These are phyloP conservation scores for Stenoptilia bipunctidactyla DNA, from an alignment of 2,888 invertebrate genomes.

Conservation along the genomic window DNA sequence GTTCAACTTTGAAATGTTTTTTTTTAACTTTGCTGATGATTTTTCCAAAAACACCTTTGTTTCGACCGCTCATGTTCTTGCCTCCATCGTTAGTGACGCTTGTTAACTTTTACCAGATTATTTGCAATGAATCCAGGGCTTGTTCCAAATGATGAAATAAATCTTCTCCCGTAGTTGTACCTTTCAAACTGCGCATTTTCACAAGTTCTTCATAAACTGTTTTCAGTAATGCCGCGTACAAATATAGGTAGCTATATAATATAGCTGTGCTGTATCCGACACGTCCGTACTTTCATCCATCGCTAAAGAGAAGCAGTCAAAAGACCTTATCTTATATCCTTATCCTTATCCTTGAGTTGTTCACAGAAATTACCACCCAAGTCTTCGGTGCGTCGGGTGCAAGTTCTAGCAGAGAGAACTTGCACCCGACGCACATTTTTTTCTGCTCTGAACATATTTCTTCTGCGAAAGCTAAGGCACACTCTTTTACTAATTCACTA, in stretches of 20 bases:
- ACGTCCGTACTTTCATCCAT: constrained; percentile 2
- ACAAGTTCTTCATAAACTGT: constrained; percentile 14
- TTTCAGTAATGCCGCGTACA: constrained; percentile 9
- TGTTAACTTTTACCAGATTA: constrained; percentile 8
- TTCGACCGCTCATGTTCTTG: constrained; percentile 3
- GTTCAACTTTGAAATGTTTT: no score
- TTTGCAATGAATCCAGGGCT: constrained; percentile 9
- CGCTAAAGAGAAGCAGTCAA: not conserved
- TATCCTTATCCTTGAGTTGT: constrained; percentile 9
- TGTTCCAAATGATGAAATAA: constrained; percentile 8
- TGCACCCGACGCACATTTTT: constrained; percentile 13
- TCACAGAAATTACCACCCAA: constrained; percentile 13
- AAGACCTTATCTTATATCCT: no score
- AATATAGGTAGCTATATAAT: no score
- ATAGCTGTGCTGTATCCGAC: not conserved
- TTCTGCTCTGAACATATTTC: constrained; percentile 2
- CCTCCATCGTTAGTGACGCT: constrained; percentile 2
- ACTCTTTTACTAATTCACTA: constrained; percentile 9
- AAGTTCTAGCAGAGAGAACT: constrained; percentile 17
- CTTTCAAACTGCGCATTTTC: constrained; percentile 11
- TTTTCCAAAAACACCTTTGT: constrained; percentile 3
- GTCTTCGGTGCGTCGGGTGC: constrained; percentile 14
- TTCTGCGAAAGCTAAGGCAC: constrained; percentile 7
- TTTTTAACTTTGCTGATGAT: no score
- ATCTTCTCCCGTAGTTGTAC: constrained; percentile 11